A percentile compares a stretch with the other conserved stretches of the same genome.
Evolutionary conservation across 37 sponge, comb jelly and placozoan genomes (phyloP).

Genomic region (Cladorhizidae sp.): DNA sequence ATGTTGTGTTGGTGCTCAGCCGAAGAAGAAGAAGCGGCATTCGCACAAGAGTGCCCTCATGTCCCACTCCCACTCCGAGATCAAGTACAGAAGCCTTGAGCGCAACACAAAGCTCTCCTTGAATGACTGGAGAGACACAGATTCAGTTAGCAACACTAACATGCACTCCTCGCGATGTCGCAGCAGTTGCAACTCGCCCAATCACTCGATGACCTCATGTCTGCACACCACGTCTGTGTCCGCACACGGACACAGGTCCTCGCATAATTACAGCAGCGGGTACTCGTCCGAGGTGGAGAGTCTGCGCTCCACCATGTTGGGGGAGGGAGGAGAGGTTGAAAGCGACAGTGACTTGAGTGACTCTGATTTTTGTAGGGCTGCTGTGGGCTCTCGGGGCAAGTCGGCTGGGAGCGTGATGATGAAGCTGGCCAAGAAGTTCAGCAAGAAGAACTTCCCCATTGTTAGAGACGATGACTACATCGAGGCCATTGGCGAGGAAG

Average conservation of each 20-base stretch:
- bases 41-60: too few species aligned
- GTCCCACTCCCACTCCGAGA: too few species aligned
- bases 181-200: neutral
- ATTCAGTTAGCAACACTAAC: too few species aligned
- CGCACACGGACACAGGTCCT: neutral
- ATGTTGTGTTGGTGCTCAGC: conserved; percentile 7
- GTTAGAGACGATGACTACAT: neutral
- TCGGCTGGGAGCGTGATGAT: conserved; percentile 22
- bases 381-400: neutral
- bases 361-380: conserved; percentile 1
- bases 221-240: neutral
- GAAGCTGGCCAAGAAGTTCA: conserved; percentile 40
- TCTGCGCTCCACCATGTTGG: neutral
- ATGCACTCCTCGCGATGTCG: too few species aligned
- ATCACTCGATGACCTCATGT: neutral
- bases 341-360: conserved; percentile 14
- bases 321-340: neutral
- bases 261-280: neutral
- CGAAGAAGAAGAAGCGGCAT: conserved; percentile 1
- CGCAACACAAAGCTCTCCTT: too few species aligned
- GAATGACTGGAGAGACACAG: too few species aligned
- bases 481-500: neutral
- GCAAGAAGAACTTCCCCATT: conserved; percentile 5
- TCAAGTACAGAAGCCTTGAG: too few species aligned
- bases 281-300: neutral